Percentiles rank a stretch among this genome's conserved stretches.
These are phyloP conservation scores for Semnopithecus entellus DNA, from an alignment of 2,113 vertebrate species.

Conservation along the genomic window DNA sequence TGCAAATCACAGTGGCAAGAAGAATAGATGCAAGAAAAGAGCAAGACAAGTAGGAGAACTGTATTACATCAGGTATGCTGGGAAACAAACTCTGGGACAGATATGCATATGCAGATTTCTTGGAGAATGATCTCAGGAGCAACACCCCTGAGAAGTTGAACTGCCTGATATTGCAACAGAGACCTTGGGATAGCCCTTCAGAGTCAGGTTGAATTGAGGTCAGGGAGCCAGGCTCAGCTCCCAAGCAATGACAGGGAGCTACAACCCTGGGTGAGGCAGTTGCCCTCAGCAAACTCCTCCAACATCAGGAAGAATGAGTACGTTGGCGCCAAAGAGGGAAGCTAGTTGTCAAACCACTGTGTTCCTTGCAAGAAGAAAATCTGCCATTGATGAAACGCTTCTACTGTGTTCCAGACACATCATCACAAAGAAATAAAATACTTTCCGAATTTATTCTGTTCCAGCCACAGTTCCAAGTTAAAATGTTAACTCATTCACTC, in stretches of 20 bases:
- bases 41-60: background rate
- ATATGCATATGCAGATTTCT: background rate
- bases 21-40: background rate
- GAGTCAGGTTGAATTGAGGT: background rate
- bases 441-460: background rate
- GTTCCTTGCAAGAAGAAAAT: background rate
- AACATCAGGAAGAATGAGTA: background rate
- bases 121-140: background rate
- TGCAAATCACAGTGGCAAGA: background rate
- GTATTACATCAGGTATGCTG: accelerated
- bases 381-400: background rate
- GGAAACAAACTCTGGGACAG: background rate
- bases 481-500: background rate
- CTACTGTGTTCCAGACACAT: background rate
- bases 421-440: background rate
- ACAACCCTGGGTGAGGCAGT: background rate
- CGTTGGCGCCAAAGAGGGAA: background rate
- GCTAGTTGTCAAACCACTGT: background rate
- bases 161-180: accelerated
- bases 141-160: accelerated
- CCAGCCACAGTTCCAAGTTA: background rate
- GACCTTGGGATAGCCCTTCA: background rate
- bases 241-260: background rate
- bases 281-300: background rate
- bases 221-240: too few species aligned